These are phyloP conservation scores for Typhlomys cinereus DNA, from an alignment of 2,113 vertebrate genomes.

Conservation along the genomic window DNA sequence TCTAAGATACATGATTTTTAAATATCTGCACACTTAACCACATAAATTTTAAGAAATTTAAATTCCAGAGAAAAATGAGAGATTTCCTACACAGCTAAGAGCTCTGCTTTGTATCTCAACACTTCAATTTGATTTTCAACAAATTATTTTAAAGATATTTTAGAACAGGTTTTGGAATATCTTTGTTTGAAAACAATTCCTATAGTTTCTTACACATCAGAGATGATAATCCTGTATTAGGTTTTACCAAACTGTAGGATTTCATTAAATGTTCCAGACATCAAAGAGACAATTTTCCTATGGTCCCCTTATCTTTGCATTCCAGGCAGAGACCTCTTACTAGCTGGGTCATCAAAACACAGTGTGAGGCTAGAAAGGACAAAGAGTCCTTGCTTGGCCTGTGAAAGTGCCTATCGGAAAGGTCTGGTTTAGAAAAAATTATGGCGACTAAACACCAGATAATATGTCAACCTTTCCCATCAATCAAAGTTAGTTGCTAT, in stretches of 20 bases:
- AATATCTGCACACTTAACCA: background rate
- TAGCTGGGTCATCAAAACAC: constrained; percentile 44
- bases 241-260: background rate
- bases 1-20: background rate
- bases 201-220: background rate
- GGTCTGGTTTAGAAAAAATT: background rate
- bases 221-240: background rate
- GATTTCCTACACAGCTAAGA: background rate
- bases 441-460: background rate
- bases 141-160: background rate
- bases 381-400: background rate
- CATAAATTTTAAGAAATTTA: background rate
- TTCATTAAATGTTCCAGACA: background rate
- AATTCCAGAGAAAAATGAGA: constrained; percentile 1
- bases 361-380: background rate
- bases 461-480: background rate
- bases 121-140: background rate
- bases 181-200: constrained; percentile 11
- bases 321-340: constrained; percentile 28
- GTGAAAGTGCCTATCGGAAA: background rate
- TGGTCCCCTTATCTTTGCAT: background rate
- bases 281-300: background rate
- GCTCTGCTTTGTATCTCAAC: background rate
- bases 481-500: background rate
- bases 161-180: background rate